Evolutionary conservation across 2,797 vertebrate genomes (phyloP).

Genomic region (Anas flavirostris): DNA sequence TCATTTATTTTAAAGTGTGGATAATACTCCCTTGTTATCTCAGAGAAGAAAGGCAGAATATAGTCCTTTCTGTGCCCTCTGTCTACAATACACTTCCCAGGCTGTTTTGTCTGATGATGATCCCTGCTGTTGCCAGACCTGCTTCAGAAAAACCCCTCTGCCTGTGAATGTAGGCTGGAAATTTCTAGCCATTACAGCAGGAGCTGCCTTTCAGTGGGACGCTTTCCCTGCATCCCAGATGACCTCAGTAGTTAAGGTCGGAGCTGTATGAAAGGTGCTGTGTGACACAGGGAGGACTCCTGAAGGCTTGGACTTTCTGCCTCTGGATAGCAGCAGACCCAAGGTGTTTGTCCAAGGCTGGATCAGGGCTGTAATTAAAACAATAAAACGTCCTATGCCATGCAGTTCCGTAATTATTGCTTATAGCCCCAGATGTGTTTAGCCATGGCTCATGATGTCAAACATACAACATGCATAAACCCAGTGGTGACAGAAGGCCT

Average conservation of each 20-base stretch:
- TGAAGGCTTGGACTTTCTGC: not conserved
- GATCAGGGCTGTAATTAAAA: not conserved
- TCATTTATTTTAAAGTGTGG: not conserved
- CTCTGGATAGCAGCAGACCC: not conserved
- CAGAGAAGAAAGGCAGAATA: not conserved
- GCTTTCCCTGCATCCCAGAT: not conserved
- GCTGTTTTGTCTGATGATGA: not conserved
- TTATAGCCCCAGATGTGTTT: not conserved
- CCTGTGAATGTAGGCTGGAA: not conserved
- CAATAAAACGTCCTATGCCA: not conserved
- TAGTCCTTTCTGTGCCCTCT: not conserved
- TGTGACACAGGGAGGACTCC: not conserved
- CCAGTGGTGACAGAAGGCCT: not conserved
- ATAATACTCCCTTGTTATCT: not conserved
- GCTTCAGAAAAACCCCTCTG: not conserved
- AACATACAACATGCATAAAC: not conserved
- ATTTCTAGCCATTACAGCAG: not conserved
- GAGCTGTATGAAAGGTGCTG: not conserved
- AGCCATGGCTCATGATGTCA: not conserved
- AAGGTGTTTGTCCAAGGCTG: not conserved
- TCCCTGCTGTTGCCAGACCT: not conserved
- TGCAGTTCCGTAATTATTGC: not conserved
- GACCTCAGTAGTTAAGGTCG: not conserved
- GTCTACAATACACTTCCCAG: not conserved
- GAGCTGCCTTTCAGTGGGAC: not conserved